Base-by-base conservation (phyloP, 2,113 vertebrate genomes). In the Copsychus sechellarum region DNA sequence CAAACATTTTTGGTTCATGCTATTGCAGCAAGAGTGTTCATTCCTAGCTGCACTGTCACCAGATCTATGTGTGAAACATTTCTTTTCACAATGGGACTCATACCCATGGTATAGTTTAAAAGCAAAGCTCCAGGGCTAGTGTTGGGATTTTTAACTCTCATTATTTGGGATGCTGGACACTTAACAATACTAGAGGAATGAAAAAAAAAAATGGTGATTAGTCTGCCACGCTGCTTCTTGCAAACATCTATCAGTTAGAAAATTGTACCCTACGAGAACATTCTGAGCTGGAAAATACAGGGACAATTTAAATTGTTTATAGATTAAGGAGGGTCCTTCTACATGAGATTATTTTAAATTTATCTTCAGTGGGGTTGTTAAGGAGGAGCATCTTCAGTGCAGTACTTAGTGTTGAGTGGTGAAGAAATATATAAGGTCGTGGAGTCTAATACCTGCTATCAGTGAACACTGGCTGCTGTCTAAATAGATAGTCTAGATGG, bases 1-100 rank as follows among this genome's bases (percentile, higher is more conserved):
- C 47, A 42, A 20, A 1, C 3, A 0, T 65, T 82, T 66, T 60
- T 28, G 23, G 29, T 77, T 84, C 9, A 4, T 34, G n/a, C 9
- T 48, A 1, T 53, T 80, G 40, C 78, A 72, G 38, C 14, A 84
- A 43, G 22, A 34, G 14, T 19, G 13, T 62, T 86, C 43, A n/a
- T 76, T 90, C 23, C 28, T 31, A 71, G 20, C 25, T 62, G 25
- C 19, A 64, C 0, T 1, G 0, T 42, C 10, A 11, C 25, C 33
- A 60, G 48, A 51, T 45, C 25, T 73, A 5, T 57, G 25, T 12
- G 4, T 62, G 66, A 72, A 90, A 36, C 11, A 28, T 69, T 8
- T 14, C 12, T 48, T 76, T 62, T 53, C 22, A 21, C 54, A n/a
- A 2, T 73, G 48, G 51, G 34, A n/a, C 24, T 23, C 0, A 0